A percentile compares a stretch with the other conserved stretches of the same genome.
These are phyloP conservation scores for Mormyrus iriodes DNA, from an alignment of 2,113 vertebrate species.

Conservation along the genomic window DNA sequence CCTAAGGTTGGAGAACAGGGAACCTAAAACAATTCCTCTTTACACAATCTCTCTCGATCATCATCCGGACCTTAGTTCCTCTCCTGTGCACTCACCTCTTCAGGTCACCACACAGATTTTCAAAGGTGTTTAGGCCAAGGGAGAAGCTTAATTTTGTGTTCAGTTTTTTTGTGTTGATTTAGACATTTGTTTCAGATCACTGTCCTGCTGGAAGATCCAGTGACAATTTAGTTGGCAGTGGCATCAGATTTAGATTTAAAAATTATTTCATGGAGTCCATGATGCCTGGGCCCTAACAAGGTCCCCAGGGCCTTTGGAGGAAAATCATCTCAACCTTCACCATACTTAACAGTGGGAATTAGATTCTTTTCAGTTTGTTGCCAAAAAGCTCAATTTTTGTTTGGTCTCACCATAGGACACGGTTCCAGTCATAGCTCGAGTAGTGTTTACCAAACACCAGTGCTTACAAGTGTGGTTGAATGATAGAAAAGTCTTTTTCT, in stretches of 20 bases:
- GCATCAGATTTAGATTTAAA: not conserved
- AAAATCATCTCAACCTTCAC: not conserved
- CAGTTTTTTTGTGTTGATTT: not conserved
- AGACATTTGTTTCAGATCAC: not conserved
- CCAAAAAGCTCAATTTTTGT: not conserved
- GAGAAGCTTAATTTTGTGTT: not conserved
- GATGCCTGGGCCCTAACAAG: not conserved
- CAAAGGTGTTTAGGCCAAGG: not conserved
- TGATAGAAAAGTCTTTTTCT: not conserved
- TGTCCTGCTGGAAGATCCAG: not conserved
- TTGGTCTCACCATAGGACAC: not conserved
- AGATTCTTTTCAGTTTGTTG: not conserved
- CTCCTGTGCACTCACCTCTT: not conserved
- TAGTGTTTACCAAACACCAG: not conserved
- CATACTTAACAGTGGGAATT: not conserved
- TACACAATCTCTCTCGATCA: not conserved
- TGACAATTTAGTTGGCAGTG: not conserved
- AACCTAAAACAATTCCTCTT: not conserved
- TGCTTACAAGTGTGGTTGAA: not conserved
- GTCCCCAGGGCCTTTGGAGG: not conserved
- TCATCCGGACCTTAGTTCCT: not conserved
- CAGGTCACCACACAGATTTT: not conserved
- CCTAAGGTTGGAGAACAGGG: not conserved
- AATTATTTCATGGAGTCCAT: not conserved
- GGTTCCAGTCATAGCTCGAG: not conserved